Evolutionary conservation across 2,888 invertebrate genomes (phyloP).

Genomic region (Agrochola lychnidis): DNA sequence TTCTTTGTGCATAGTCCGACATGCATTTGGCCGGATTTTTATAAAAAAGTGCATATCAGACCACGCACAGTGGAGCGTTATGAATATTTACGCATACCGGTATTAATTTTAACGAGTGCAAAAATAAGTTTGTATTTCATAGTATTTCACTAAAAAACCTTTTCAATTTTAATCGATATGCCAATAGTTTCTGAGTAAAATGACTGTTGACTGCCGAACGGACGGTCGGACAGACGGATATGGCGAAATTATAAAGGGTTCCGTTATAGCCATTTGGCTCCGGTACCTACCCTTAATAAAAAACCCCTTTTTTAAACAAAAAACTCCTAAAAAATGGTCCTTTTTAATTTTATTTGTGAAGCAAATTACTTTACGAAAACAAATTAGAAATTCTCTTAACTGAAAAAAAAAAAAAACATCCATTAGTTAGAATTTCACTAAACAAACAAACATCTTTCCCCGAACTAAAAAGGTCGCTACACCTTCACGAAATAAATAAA

Average conservation of each 20-base stretch:
- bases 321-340: background rate
- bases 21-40: too few relatives aligned
- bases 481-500: conserved; percentile 51
- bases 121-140: background rate
- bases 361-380: background rate
- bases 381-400: background rate
- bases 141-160: background rate
- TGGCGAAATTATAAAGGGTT: background rate
- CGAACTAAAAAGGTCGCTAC: conserved; percentile 46
- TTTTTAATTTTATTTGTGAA: background rate
- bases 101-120: background rate
- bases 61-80: background rate
- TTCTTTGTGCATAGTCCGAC: too few relatives aligned
- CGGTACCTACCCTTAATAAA: background rate
- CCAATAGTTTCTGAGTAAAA: background rate
- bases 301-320: background rate
- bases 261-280: background rate
- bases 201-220: background rate
- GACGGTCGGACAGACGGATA: background rate
- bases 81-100: background rate
- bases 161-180: background rate
- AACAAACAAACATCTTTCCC: conserved; percentile 29
- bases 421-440: conserved; percentile 12
- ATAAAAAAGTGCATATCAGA: background rate
- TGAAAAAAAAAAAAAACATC: background rate